Conservation (phyloP, 2,797 vertebrate species). For the Bradypodion ventrale region DNA sequence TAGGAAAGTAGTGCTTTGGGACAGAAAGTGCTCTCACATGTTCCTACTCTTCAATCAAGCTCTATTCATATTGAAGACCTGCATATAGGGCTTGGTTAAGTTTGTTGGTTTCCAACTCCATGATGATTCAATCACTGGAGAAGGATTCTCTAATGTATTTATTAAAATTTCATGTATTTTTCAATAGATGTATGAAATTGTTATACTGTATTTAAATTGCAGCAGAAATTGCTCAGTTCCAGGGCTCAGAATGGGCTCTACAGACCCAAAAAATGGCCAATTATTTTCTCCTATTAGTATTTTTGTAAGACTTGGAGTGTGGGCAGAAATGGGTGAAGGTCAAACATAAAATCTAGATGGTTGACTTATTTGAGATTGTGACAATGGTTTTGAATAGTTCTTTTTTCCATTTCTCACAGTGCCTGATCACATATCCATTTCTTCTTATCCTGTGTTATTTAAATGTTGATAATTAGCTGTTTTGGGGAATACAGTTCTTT, state of each 20-base stretch:
- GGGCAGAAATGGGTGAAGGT: background rate
- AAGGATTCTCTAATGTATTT: background rate
- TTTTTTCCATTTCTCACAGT: background rate
- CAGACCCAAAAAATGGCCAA: no score
- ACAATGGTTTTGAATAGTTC: background rate
- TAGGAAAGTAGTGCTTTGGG: background rate
- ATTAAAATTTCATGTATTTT: background rate
- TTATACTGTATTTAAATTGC: background rate
- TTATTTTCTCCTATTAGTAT: background rate
- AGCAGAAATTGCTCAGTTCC: background rate
- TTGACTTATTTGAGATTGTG: background rate
- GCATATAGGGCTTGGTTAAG: background rate
- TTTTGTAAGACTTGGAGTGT: background rate
- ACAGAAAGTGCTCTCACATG: background rate
- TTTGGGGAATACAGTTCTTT: background rate
- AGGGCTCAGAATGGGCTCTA: background rate
- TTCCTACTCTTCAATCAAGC: background rate
- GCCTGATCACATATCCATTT: background rate
- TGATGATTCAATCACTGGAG: background rate
- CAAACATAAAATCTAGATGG: background rate
- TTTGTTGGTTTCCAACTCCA: background rate
- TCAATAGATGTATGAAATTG: background rate
- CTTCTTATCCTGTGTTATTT: background rate
- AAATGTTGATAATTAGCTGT: background rate
- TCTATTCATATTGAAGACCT: background rate